Evolutionary conservation across 2,797 vertebrate genomes (phyloP).

Genomic region (Rhynchotus rufescens): DNA sequence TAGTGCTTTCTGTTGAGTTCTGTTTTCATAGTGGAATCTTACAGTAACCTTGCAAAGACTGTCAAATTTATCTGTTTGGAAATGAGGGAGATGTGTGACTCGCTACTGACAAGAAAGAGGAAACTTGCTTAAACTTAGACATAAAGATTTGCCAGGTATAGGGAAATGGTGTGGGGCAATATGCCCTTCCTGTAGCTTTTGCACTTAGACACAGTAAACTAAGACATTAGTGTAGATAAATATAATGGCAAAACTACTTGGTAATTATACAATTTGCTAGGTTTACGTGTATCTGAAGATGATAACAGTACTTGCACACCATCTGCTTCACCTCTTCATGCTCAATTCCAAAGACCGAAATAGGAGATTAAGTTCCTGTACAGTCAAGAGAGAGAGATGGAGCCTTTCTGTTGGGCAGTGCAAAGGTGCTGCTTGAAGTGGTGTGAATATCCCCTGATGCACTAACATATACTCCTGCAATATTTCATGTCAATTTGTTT

Average conservation of each 20-base stretch:
- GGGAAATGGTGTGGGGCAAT: background rate
- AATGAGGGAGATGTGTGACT: background rate
- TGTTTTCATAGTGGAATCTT: background rate
- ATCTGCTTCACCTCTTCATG: background rate
- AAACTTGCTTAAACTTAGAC: background rate
- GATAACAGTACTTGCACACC: background rate
- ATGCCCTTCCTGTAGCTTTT: background rate
- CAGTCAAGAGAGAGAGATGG: background rate
- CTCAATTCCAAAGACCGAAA: background rate
- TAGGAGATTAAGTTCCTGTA: background rate
- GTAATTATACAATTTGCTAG: background rate
- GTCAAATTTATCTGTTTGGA: background rate
- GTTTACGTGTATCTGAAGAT: background rate
- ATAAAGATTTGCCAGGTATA: background rate
- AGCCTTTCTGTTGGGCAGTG: background rate
- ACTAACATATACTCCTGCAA: background rate
- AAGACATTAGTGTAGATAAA: background rate
- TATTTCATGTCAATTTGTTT: slow-evolving; percentile 51
- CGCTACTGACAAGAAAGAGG: background rate
- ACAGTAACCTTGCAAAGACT: background rate
- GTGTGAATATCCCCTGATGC: background rate
- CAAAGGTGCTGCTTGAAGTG: background rate
- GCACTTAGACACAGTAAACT: background rate
- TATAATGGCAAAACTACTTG: background rate
- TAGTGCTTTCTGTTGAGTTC: background rate